Conservation (phyloP, 92 coral and sea anemone genomes). For the Parazoanthus darwini region DNA sequence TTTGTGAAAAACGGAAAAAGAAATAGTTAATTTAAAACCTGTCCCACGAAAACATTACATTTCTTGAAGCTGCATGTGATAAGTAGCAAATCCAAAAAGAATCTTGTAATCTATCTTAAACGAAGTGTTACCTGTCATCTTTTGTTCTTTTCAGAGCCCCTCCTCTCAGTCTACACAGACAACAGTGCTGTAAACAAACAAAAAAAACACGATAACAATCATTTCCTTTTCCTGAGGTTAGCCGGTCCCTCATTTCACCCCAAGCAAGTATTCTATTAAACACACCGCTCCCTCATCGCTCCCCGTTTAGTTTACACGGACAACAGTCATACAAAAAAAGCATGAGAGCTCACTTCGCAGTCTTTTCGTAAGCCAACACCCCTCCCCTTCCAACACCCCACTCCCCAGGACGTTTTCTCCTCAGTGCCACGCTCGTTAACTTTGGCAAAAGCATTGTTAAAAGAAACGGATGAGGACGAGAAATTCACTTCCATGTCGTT, state of each 20-base stretch:
- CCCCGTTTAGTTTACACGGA: background rate
- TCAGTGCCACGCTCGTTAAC: background rate
- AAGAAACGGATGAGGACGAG: background rate
- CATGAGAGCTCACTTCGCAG: too few relatives aligned
- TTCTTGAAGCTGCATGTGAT: background rate
- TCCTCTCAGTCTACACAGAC: slow-evolving; percentile 74
- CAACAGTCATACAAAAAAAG: too few relatives aligned
- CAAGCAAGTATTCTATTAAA: background rate
- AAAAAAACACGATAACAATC: background rate
- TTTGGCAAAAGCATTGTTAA: background rate
- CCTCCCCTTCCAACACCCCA: too few relatives aligned
- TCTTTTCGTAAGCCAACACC: too few relatives aligned
- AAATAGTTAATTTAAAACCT: background rate
- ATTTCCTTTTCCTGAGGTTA: background rate
- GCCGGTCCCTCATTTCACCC: background rate
- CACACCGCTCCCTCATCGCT: background rate
- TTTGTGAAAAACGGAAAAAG: background rate
- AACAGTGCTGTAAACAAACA: slow-evolving; percentile 60
- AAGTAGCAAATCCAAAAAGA: background rate
- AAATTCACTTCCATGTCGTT: too few relatives aligned
- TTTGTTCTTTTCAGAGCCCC: slow-evolving; percentile 77
- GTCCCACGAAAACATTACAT: background rate
- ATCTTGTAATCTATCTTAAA: background rate
- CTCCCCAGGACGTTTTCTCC: too few relatives aligned
- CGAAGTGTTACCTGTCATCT: slow-evolving; percentile 52